These are phyloP conservation scores for Scolopax mira DNA, from an alignment of 2,113 vertebrate species.

Conservation along the genomic window DNA sequence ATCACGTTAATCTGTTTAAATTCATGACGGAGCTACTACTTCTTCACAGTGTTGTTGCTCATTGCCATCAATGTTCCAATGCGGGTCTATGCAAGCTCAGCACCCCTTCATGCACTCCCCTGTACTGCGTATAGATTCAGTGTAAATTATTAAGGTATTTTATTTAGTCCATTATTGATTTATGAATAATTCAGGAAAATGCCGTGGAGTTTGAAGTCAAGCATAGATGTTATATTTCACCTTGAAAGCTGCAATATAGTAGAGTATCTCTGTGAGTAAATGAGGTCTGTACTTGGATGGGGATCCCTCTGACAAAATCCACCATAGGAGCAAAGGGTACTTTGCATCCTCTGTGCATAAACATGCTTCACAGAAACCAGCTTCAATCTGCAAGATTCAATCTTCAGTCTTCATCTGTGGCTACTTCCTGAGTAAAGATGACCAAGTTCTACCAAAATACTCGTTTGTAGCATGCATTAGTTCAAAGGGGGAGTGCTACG, in stretches of 20 bases:
- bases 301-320: not conserved
- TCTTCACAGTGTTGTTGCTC: not conserved
- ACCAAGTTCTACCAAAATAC: not conserved
- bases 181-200: not conserved
- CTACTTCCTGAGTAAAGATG: not conserved
- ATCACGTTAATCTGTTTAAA: not conserved
- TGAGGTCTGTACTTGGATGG: not conserved
- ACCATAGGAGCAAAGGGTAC: not conserved
- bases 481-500: not conserved
- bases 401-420: not conserved
- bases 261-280: not conserved
- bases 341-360: not conserved
- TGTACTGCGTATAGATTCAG: not conserved
- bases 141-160: not conserved
- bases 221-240: not conserved
- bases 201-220: not conserved
- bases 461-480: rapidly evolving
- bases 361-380: not conserved
- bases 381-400: not conserved
- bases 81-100: not conserved
- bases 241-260: not conserved
- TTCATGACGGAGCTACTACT: not conserved
- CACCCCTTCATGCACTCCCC: not conserved
- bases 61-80: not conserved
- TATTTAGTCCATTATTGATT: not conserved